A percentile compares a stretch with the other conserved stretches of the same genome.
These are phyloP conservation scores for Gastrophysa polygoni DNA, from an alignment of 2,888 invertebrate genomes.

Conservation along the genomic window DNA sequence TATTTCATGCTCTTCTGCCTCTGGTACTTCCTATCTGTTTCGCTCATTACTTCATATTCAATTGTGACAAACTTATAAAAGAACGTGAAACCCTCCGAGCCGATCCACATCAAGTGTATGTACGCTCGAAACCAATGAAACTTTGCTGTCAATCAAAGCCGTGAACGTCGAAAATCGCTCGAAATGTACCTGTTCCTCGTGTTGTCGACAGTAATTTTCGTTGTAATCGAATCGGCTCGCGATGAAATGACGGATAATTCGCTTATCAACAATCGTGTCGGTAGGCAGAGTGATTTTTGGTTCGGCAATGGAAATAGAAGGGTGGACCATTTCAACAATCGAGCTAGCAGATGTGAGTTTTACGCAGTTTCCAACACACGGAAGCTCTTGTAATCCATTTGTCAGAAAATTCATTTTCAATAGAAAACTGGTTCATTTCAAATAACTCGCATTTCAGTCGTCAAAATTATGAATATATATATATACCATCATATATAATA, in stretches of 20 bases:
- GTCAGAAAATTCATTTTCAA: too few species aligned
- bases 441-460: too few species aligned
- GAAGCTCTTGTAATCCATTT: too few species aligned
- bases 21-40: background rate
- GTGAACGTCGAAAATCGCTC: background rate
- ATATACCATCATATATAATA: too few species aligned
- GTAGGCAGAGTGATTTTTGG: background rate
- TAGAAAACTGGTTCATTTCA: too few species aligned
- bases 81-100: background rate
- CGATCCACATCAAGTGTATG: background rate
- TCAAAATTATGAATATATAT: too few species aligned
- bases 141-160: background rate
- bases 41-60: background rate
- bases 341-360: background rate
- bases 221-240: background rate
- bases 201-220: background rate
- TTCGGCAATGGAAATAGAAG: background rate
- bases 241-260: background rate
- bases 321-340: background rate
- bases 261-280: background rate
- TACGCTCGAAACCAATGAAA: background rate
- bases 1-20: background rate
- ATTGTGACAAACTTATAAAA: background rate
- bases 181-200: background rate
- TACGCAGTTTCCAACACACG: background rate